A percentile compares a stretch with the other conserved stretches of the same genome.
Evolutionary conservation across 2,113 vertebrate species (phyloP).

Genomic region (Prunella fulvescens): DNA sequence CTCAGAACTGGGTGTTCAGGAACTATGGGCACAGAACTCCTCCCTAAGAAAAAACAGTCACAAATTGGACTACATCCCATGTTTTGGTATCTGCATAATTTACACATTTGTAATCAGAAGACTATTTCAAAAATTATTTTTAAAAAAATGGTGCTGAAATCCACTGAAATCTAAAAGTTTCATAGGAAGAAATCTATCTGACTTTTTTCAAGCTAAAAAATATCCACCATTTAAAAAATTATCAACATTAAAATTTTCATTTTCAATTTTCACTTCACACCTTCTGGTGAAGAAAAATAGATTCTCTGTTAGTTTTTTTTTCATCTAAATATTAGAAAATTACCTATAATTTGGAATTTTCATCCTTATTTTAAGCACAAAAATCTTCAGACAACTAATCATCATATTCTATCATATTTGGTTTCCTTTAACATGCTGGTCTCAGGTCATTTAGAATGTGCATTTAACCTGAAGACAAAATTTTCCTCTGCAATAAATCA

Average conservation of each 20-base stretch:
- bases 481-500: background rate
- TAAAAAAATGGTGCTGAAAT: background rate
- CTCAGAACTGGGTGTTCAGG: background rate
- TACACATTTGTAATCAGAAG: background rate
- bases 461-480: background rate
- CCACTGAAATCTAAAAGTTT: background rate
- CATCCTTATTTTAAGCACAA: background rate
- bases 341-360: background rate
- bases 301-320: background rate
- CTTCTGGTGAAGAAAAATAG: background rate
- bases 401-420: background rate
- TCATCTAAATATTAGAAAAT: background rate
- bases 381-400: background rate
- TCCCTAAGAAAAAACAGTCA: background rate
- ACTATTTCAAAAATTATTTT: background rate
- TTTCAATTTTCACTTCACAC: background rate
- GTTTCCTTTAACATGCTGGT: background rate
- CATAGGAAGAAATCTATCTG: background rate
- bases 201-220: background rate
- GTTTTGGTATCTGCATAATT: background rate
- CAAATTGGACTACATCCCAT: accelerated
- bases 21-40: background rate
- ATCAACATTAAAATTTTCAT: background rate
- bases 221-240: background rate
- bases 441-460: background rate